Percentiles rank a stretch among this genome's conserved stretches.
phyloP scores from a whole-genome alignment of 2,113 vertebrate species.

The Psilopsiagon aurifrons region DNA sequence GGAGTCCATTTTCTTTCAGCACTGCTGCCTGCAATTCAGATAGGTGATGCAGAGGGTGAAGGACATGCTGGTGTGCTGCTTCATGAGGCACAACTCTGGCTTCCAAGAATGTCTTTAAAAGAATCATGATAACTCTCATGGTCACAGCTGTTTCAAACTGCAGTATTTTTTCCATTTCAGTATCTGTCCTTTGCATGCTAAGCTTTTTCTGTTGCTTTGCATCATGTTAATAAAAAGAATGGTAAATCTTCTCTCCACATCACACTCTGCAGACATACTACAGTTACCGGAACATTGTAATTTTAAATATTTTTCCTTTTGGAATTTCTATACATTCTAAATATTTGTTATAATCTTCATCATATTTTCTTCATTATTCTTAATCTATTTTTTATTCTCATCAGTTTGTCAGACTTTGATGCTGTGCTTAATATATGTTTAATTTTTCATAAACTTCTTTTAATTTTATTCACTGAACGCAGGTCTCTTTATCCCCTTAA shows the following conservation, averaged over 20 bases:
- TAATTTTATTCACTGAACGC: neutral
- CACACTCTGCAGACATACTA: neutral
- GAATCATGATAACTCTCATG: accelerated
- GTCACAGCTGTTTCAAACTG: neutral
- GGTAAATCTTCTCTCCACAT: neutral
- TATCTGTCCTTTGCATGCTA: neutral
- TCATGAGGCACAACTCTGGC: neutral
- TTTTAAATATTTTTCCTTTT: neutral
- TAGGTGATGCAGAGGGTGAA: neutral
- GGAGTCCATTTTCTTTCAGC: neutral
- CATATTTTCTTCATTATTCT: neutral
- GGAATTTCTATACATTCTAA: neutral
- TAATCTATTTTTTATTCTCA: neutral
- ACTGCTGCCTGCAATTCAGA: neutral
- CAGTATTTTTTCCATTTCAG: neutral
- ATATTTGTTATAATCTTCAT: neutral
- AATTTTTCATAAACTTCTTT: neutral
- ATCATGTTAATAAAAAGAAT: neutral
- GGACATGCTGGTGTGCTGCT: neutral
- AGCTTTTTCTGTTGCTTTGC: neutral
- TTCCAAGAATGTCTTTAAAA: neutral
- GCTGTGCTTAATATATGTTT: neutral
- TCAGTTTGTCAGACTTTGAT: neutral
- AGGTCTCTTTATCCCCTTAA: neutral
- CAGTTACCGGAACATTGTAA: neutral